Percentiles rank a stretch among this genome's conserved stretches.
Conservation (phyloP, 2,113 vertebrate species). For the Sialia sialis region DNA sequence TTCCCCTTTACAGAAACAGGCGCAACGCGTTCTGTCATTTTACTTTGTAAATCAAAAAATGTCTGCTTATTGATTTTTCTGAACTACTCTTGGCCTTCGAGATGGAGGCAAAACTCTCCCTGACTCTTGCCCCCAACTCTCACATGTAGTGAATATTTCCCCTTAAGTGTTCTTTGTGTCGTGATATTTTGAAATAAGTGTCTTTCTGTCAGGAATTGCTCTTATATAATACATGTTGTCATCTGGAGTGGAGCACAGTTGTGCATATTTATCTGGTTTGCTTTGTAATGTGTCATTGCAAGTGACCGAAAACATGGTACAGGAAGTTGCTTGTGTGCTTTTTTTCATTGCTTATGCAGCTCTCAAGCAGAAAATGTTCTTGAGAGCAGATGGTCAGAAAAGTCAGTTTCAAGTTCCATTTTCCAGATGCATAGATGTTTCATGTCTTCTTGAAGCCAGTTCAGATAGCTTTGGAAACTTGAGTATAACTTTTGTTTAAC, state of each 20-base stretch:
- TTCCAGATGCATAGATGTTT: conserved; percentile 75
- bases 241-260: conserved; percentile 65
- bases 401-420: conserved; percentile 67
- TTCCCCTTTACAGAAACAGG: neutral
- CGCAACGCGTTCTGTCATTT: neutral
- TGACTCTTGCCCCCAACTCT: neutral
- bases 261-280: conserved; percentile 65
- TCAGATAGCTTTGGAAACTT: conserved; percentile 61
- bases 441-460: conserved; percentile 68
- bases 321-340: conserved; percentile 70
- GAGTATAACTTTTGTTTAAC: conserved; percentile 54
- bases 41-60: neutral
- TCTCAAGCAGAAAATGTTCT: conserved; percentile 77
- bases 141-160: neutral
- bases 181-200: conserved; percentile 47
- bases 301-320: conserved; percentile 70
- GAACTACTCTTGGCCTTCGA: neutral
- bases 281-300: conserved; percentile 69
- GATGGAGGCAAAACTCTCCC: neutral
- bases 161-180: conserved; percentile 33
- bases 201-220: conserved; percentile 40
- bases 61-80: neutral
- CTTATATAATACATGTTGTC: conserved; percentile 68
- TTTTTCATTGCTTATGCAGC: conserved; percentile 72
- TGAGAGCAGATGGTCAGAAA: conserved; percentile 76